A percentile compares a stretch with the other conserved stretches of the same genome.
phyloP scores from a whole-genome alignment of 2,888 invertebrate species.

The Leptogaster cylindrica region DNA sequence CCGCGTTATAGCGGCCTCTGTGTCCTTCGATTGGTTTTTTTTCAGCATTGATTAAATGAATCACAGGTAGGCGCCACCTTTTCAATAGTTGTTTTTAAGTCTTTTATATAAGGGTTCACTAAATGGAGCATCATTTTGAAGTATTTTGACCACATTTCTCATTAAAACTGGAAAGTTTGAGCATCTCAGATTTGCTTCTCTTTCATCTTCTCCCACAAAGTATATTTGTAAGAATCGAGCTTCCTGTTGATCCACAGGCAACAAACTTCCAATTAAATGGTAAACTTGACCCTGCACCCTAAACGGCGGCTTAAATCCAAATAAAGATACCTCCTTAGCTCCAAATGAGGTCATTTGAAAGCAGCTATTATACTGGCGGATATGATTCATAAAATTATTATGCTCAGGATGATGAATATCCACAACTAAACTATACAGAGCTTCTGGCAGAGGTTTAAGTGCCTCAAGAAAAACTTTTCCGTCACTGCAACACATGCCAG shows the following conservation, averaged over 20 bases:
- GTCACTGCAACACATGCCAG: not conserved
- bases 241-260: conserved; percentile 45
- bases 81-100: conserved; percentile 50
- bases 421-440: too few relatives aligned
- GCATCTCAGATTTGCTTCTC: not conserved
- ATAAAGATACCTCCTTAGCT: too few relatives aligned
- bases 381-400: too few relatives aligned
- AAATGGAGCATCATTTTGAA: too few relatives aligned
- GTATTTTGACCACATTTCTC: not conserved
- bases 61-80: conserved; percentile 47
- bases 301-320: not conserved
- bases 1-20: conserved; percentile 50
- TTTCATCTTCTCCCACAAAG: conserved; percentile 48
- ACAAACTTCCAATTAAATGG: conserved; percentile 44
- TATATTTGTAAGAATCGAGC: conserved; percentile 51
- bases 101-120: not conserved
- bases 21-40: conserved; percentile 51
- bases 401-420: too few relatives aligned
- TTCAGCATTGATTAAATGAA: conserved; percentile 51
- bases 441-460: not conserved
- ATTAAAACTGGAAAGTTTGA: not conserved
- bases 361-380: too few relatives aligned
- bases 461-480: not conserved
- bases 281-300: conserved; percentile 45
- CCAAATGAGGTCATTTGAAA: too few relatives aligned